Conservation (phyloP, 2,888 invertebrate species). For the Drosophila diplacantha region DNA sequence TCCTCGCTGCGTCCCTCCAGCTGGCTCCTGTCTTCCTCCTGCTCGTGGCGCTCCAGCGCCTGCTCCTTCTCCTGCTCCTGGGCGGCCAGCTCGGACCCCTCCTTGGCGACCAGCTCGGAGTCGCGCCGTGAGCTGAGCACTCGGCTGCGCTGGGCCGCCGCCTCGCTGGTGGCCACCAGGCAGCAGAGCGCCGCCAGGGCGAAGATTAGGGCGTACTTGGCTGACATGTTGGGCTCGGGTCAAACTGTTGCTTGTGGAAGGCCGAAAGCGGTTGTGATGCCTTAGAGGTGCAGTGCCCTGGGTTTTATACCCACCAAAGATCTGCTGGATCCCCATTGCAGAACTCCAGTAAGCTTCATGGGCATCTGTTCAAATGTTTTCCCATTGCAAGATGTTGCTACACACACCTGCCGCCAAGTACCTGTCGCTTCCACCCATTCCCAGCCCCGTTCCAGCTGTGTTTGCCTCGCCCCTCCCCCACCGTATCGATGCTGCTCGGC, state of each 20-base stretch:
- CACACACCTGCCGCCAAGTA: not conserved
- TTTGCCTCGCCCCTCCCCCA: slow-evolving; percentile 36
- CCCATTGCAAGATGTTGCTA: slow-evolving; percentile 31
- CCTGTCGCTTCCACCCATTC: not conserved
- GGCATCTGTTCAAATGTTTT: slow-evolving; percentile 62
- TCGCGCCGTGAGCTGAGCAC: slow-evolving; percentile 29
- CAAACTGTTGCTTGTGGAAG: slow-evolving; percentile 48
- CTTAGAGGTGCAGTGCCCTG: slow-evolving; percentile 15
- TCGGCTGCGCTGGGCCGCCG: slow-evolving; percentile 49
- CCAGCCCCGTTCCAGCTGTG: slow-evolving; percentile 44
- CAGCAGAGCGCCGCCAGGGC: slow-evolving; percentile 63
- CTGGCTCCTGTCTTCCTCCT: slow-evolving; percentile 16
- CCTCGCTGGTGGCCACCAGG: slow-evolving; percentile 46
- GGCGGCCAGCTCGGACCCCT: slow-evolving; percentile 10
- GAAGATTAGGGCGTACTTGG: slow-evolving; percentile 56
- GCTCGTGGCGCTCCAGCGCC: slow-evolving; percentile 6
- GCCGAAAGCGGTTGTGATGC: slow-evolving; percentile 60
- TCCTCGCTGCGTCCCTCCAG: slow-evolving; percentile 26
- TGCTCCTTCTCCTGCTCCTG: slow-evolving; percentile 18
- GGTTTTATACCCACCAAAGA: slow-evolving; percentile 48
- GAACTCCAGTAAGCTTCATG: slow-evolving; percentile 2
- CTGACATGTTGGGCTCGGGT: slow-evolving; percentile 43
- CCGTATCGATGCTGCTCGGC: slow-evolving; percentile 38
- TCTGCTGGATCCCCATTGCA: not conserved
- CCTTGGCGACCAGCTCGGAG: slow-evolving; percentile 17